Percentiles rank a stretch among this genome's conserved stretches.
Conservation (phyloP, 2,888 invertebrate species). For the Drosophila neutralis region DNA sequence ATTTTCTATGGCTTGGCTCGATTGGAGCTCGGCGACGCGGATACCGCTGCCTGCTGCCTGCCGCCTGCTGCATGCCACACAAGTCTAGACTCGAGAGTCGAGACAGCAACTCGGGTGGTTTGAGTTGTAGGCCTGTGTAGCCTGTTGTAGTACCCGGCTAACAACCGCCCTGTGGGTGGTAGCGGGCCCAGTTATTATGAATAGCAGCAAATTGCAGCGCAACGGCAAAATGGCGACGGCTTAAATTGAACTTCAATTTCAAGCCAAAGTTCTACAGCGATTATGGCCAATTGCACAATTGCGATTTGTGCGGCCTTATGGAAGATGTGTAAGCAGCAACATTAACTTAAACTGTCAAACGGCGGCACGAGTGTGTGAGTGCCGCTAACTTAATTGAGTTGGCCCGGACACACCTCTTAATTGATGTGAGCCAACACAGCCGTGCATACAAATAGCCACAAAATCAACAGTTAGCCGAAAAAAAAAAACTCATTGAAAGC, state of each 20-base stretch:
- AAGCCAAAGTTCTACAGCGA: constrained; percentile 7
- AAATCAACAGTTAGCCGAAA: constrained; percentile 66
- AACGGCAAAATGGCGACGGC: constrained; percentile 48
- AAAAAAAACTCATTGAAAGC: constrained; percentile 48
- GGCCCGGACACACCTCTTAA: constrained; percentile 69
- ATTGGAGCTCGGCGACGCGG: constrained; percentile 72
- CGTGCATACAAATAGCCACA: constrained; percentile 61
- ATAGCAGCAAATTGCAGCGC: constrained; percentile 71
- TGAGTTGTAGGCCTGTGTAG: constrained; percentile 9
- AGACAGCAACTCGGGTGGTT: constrained; percentile 61
- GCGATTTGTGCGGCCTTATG: constrained; percentile 52
- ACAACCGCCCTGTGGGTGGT: constrained; percentile 80
- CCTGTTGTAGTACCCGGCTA: constrained; percentile 43
- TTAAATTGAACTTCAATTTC: constrained; percentile 40
- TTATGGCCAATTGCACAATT: constrained; percentile 29
- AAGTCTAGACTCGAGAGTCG: constrained; percentile 19
- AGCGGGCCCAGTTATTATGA: constrained; percentile 77
- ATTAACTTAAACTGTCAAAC: constrained; percentile 13
- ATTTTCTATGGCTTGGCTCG: constrained; percentile 79
- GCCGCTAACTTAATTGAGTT: constrained; percentile 65
- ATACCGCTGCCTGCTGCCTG: constrained; percentile 37
- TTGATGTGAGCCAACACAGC: constrained; percentile 47
- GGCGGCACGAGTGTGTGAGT: constrained; percentile 11
- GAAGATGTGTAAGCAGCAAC: constrained; percentile 48
- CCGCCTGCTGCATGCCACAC: constrained; percentile 13